Percentiles rank a stretch among this genome's conserved stretches.
Evolutionary conservation across 2,113 vertebrate species (phyloP).

Genomic region (Urocitellus parryii): DNA sequence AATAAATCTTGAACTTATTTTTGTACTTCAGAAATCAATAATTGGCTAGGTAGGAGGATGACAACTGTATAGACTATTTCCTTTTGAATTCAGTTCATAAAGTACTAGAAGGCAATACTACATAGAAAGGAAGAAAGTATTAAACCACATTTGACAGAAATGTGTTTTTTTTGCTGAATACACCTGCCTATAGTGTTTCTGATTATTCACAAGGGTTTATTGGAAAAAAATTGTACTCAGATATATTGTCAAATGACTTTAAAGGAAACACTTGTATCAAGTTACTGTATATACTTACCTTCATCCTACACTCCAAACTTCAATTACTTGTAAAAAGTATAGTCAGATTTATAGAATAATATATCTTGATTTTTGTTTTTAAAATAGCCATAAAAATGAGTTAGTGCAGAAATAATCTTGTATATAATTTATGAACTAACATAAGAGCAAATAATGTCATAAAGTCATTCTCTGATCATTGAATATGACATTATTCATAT

Average conservation of each 20-base stretch:
- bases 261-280: not conserved
- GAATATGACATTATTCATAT: not conserved
- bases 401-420: not conserved
- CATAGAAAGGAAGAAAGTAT: not conserved
- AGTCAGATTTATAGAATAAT: not conserved
- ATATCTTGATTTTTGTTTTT: not conserved
- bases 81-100: not conserved
- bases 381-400: not conserved
- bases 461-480: not conserved
- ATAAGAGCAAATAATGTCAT: not conserved
- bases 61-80: not conserved
- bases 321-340: not conserved
- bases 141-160: not conserved
- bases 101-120: not conserved
- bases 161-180: not conserved
- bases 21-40: slow-evolving; percentile 19
- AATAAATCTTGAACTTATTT: not conserved
- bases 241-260: not conserved
- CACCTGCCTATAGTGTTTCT: not conserved
- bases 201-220: not conserved
- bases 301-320: not conserved
- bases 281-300: not conserved
- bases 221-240: not conserved
- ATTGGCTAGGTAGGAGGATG: not conserved
- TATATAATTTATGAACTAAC: not conserved